Conservation (phyloP, 2,888 invertebrate genomes). For the Tiphia femorata region DNA sequence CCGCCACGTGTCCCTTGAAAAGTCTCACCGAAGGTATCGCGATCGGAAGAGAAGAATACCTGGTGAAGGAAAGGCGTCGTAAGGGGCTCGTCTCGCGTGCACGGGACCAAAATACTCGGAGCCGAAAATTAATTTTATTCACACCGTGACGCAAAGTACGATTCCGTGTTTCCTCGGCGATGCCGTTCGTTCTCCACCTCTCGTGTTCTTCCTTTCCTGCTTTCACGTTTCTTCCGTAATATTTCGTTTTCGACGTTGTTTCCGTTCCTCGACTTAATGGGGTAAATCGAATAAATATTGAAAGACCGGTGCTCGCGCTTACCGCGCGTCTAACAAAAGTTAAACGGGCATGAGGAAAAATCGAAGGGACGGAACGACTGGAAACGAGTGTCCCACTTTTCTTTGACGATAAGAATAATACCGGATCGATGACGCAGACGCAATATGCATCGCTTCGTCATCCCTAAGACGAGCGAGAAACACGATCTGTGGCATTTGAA, state of each 20-base stretch:
- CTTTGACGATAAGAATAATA: slow-evolving; percentile 5
- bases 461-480: too few species aligned
- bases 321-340: too few species aligned
- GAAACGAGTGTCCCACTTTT: slow-evolving; percentile 11
- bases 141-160: slow-evolving; percentile 49
- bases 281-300: too few species aligned
- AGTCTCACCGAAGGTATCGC: background rate
- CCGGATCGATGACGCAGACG: background rate
- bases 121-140: slow-evolving; percentile 56
- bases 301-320: too few species aligned
- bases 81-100: slow-evolving; percentile 9
- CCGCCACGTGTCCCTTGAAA: slow-evolving; percentile 16
- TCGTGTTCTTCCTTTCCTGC: slow-evolving; percentile 4
- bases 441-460: too few species aligned
- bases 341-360: too few species aligned
- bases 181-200: background rate
- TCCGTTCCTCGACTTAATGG: too few species aligned
- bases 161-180: slow-evolving; percentile 36
- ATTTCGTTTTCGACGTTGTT: background rate
- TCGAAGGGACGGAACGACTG: too few species aligned
- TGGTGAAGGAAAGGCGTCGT: background rate
- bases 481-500: too few species aligned
- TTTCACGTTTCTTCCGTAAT: background rate
- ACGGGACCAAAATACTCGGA: too few species aligned
- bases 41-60: background rate